phyloP scores from a whole-genome alignment of 2,113 vertebrate genomes.

The Peromyscus maniculatus region DNA sequence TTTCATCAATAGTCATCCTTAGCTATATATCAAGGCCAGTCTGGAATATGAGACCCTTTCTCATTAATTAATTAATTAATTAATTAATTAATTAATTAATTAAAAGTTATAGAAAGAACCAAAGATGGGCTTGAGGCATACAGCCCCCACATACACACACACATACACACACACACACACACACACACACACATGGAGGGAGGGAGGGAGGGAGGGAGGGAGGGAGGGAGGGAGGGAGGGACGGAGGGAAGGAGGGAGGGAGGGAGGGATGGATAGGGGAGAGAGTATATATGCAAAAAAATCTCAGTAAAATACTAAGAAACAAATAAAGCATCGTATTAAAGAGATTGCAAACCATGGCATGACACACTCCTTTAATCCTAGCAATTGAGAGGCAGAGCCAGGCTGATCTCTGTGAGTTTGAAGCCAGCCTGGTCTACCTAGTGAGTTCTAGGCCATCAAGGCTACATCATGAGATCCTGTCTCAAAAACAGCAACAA shows the following conservation, averaged over 20 bases:
- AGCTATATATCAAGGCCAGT: background rate
- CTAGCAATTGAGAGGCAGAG: background rate
- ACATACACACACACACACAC: too few relatives aligned
- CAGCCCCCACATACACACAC: background rate
- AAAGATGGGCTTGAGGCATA: too few relatives aligned
- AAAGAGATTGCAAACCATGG: background rate
- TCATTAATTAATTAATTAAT: too few relatives aligned
- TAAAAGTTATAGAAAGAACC: too few relatives aligned
- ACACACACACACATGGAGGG: too few relatives aligned
- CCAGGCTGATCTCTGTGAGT: background rate
- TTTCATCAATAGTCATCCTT: too few relatives aligned
- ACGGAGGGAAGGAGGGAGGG: too few relatives aligned
- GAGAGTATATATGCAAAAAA: background rate
- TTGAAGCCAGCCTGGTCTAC: background rate
- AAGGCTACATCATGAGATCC: background rate
- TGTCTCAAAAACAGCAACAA: background rate
- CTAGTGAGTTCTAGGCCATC: background rate
- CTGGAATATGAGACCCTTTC: background rate
- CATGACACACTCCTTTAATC: background rate
- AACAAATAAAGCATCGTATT: background rate
- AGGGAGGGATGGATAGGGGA: background rate
- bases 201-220: too few relatives aligned
- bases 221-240: too few relatives aligned
- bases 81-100: too few relatives aligned
- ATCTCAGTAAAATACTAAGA: background rate